Evolutionary conservation across 2,888 invertebrate species (phyloP).

Genomic region (Aethes cnicana): DNA sequence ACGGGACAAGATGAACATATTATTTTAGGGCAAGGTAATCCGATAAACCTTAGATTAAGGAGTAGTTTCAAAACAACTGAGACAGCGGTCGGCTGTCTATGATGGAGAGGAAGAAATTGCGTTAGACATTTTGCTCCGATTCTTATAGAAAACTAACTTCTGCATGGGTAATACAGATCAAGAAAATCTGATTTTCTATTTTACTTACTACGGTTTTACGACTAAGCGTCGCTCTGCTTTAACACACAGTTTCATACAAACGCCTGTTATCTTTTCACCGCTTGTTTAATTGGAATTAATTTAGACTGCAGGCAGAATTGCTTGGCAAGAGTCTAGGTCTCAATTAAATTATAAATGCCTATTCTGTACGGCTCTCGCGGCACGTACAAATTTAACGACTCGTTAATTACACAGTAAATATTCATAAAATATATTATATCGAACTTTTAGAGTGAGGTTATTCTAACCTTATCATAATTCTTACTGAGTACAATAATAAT

Average conservation of each 20-base stretch:
- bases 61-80: constrained; percentile 20
- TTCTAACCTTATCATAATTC: too few relatives aligned
- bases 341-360: constrained; percentile 28
- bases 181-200: too few relatives aligned
- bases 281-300: constrained; percentile 27
- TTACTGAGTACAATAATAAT: too few relatives aligned
- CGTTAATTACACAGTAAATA: constrained; percentile 21
- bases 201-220: too few relatives aligned
- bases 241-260: constrained; percentile 12
- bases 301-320: constrained; percentile 22
- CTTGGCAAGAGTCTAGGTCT: constrained; percentile 25
- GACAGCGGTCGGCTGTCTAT: not conserved
- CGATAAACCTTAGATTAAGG: constrained; percentile 20
- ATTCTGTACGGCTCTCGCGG: constrained; percentile 10
- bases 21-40: constrained; percentile 21
- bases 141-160: too few relatives aligned
- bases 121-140: too few relatives aligned
- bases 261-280: constrained; percentile 25
- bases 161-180: too few relatives aligned
- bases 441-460: too few relatives aligned
- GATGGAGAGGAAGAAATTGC: not conserved
- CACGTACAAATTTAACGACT: constrained; percentile 1
- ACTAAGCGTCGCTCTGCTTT: not conserved
- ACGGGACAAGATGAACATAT: constrained; percentile 19
- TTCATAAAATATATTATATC: too few relatives aligned